phyloP scores from a whole-genome alignment of 1,140 invertebrate species.

The Mycetomoellerius zeteki region DNA sequence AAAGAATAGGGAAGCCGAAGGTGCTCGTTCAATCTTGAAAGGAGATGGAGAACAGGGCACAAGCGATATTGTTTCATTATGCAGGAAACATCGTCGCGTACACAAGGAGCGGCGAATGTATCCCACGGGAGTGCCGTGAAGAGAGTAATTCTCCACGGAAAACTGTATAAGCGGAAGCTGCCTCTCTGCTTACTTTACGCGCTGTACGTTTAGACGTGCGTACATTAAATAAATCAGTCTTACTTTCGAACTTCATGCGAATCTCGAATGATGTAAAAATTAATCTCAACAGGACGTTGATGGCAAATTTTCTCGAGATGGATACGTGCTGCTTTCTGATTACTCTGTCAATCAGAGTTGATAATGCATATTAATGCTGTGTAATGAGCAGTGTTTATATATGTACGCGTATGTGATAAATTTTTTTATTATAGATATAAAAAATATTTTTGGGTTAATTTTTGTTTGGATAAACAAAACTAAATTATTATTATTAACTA shows the following conservation, averaged over 20 bases:
- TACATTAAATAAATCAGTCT: constrained; percentile 55
- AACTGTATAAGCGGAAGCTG: constrained; percentile 44
- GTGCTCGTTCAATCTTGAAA: neutral
- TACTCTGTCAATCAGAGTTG: neutral
- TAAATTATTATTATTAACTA: no score
- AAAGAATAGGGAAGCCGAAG: neutral
- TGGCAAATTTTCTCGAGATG: neutral
- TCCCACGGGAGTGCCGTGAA: constrained; percentile 30
- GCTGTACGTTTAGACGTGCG: constrained; percentile 3
- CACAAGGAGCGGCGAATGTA: neutral
- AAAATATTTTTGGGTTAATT: no score
- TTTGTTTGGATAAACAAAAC: no score
- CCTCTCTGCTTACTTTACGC: constrained; percentile 24
- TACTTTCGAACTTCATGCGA: constrained; percentile 49
- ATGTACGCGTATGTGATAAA: no score
- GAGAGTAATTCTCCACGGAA: constrained; percentile 13
- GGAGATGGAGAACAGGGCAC: neutral
- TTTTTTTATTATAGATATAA: no score
- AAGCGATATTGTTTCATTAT: constrained; percentile 46
- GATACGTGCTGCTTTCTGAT: neutral
- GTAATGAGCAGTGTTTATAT: neutral
- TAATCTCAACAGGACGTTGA: neutral
- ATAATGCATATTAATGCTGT: neutral
- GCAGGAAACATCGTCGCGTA: constrained; percentile 21
- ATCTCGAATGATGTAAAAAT: constrained; percentile 33